A percentile compares a stretch with the other conserved stretches of the same genome.
Conservation (phyloP, 1,140 invertebrate species). For the Drosophila biarmipes region DNA sequence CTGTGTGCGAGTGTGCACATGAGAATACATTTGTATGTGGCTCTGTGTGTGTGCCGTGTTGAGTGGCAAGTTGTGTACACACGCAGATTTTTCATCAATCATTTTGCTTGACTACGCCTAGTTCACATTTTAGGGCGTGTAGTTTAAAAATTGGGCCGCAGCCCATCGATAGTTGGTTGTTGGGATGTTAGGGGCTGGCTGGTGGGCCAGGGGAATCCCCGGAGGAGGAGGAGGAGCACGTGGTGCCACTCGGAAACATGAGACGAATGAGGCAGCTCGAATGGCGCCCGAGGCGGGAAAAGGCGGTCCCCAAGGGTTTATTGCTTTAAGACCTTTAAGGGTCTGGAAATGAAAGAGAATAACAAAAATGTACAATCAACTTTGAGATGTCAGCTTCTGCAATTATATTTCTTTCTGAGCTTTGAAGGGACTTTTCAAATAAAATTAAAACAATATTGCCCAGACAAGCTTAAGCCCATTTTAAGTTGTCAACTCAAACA, state of each 20-base stretch:
- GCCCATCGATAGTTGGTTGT: conserved; percentile 42
- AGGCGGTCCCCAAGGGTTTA: background rate
- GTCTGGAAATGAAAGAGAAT: conserved; percentile 3
- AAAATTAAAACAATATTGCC: background rate
- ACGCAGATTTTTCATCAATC: conserved; percentile 76
- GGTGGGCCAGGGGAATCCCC: background rate
- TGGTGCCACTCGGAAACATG: conserved; percentile 25
- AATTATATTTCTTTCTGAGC: no score
- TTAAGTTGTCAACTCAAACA: background rate
- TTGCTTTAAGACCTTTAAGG: conserved; percentile 37
- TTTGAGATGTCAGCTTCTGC: background rate
- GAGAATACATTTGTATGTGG: conserved; percentile 9
- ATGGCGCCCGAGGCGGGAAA: conserved; percentile 19
- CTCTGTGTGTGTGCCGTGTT: conserved; percentile 32
- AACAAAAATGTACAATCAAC: background rate
- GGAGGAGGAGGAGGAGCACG: background rate
- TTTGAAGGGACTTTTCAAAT: background rate
- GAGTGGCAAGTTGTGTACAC: conserved; percentile 75
- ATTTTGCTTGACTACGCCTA: conserved; percentile 61
- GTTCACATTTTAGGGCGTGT: conserved; percentile 60
- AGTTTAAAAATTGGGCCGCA: conserved; percentile 64
- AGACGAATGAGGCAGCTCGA: conserved; percentile 17
- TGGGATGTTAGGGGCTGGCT: background rate
- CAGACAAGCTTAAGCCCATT: background rate
- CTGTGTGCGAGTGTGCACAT: conserved; percentile 14